These are phyloP conservation scores for Zeus faber DNA, from an alignment of 2,113 vertebrate species.

Conservation along the genomic window DNA sequence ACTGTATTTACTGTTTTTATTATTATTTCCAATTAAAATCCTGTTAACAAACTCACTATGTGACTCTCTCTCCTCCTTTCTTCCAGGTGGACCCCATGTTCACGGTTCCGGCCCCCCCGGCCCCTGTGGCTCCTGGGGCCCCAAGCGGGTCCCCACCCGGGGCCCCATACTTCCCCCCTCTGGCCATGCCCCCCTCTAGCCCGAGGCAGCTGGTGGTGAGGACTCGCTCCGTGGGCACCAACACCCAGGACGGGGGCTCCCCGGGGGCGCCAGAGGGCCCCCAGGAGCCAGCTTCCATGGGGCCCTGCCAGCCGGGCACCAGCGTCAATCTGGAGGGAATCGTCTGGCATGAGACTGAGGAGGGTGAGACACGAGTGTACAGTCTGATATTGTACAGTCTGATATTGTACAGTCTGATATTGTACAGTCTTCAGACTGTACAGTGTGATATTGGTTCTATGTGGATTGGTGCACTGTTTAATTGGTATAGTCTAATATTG, in stretches of 20 bases:
- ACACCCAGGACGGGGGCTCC: constrained; percentile 82
- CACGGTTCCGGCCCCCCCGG: constrained; percentile 85
- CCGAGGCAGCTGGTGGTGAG: constrained; percentile 88
- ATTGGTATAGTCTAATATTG: too few species aligned
- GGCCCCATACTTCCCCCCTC: constrained; percentile 80
- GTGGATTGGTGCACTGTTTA: too few species aligned
- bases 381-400: too few species aligned
- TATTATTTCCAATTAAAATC: not conserved
- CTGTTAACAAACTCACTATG: not conserved
- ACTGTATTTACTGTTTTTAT: not conserved
- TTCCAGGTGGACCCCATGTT: constrained; percentile 91
- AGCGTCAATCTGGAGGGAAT: constrained; percentile 97
- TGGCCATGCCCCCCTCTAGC: too few species aligned
- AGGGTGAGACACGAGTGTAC: constrained; percentile 89
- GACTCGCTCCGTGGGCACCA: constrained; percentile 91
- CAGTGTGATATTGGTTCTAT: too few species aligned
- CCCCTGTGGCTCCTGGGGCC: constrained; percentile 80
- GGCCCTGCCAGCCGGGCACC: constrained; percentile 93
- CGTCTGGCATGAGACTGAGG: constrained; percentile 97
- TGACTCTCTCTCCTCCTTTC: constrained; percentile 46
- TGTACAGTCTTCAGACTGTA: too few species aligned
- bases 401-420: too few species aligned
- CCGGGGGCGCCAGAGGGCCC: constrained; percentile 44
- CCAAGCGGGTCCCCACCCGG: constrained; percentile 79
- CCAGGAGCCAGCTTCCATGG: constrained; percentile 82